phyloP scores from a whole-genome alignment of 2,888 invertebrate genomes.

The Halictus quadricinctus region DNA sequence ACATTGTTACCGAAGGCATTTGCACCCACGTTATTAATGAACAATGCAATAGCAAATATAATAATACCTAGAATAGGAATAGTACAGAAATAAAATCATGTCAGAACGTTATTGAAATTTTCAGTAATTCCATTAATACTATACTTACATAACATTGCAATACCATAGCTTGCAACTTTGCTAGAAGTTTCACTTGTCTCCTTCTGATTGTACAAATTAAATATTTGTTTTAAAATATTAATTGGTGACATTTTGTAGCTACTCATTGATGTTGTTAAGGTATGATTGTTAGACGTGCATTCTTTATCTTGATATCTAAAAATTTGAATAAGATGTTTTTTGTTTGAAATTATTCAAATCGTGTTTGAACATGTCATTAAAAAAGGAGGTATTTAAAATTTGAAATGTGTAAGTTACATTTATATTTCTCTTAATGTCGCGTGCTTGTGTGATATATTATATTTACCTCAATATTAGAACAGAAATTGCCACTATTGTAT shows the following conservation, averaged over 20 bases:
- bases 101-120: neutral
- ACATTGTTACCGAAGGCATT: constrained; percentile 70
- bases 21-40: constrained; percentile 80
- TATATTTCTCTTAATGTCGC: neutral
- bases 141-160: constrained; percentile 84
- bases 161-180: constrained; percentile 86
- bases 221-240: constrained; percentile 84
- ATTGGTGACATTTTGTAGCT: constrained; percentile 63
- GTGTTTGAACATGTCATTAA: neutral
- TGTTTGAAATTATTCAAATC: neutral
- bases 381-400: neutral
- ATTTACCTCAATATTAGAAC: constrained; percentile 93
- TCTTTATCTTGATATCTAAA: constrained; percentile 75
- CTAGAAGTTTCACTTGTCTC: constrained; percentile 87
- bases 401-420: neutral
- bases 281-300: constrained; percentile 49
- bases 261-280: constrained; percentile 74
- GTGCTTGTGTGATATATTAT: neutral
- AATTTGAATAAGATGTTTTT: constrained; percentile 15
- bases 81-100: neutral
- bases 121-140: neutral
- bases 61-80: constrained; percentile 83
- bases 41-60: constrained; percentile 84
- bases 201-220: constrained; percentile 89
- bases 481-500: constrained; percentile 95